Evolutionary conservation across 2,113 vertebrate species (phyloP).

Genomic region (Dicaeum eximium): DNA sequence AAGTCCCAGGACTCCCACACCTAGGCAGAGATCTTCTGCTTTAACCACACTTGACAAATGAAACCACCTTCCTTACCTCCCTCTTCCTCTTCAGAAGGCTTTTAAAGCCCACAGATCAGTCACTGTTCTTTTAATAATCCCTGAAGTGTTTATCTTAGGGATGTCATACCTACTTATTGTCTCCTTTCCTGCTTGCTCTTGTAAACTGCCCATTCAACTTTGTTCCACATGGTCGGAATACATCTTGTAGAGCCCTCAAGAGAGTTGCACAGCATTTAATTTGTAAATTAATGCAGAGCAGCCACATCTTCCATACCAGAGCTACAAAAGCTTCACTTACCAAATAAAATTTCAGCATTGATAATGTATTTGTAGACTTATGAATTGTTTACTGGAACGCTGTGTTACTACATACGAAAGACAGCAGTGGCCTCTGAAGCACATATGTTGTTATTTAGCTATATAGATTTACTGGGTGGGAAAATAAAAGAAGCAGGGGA

Average conservation of each 20-base stretch:
- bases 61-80: neutral
- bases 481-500: neutral
- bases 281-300: neutral
- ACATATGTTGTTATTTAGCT: neutral
- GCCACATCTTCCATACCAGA: neutral
- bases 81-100: neutral
- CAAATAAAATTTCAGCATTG: neutral
- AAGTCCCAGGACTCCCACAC: neutral
- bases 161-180: constrained; percentile 35
- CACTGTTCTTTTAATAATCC: neutral
- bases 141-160: neutral
- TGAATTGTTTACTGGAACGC: neutral
- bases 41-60: neutral
- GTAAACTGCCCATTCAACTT: neutral
- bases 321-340: neutral
- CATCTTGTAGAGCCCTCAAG: neutral
- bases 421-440: neutral
- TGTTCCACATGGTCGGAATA: neutral
- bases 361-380: neutral
- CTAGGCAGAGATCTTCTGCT: neutral
- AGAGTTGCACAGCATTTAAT: neutral
- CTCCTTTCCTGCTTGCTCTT: neutral
- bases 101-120: neutral
- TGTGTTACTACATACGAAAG: neutral
- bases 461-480: neutral